These are phyloP conservation scores for Schlechtendalia chinensis DNA, from an alignment of 1,140 invertebrate genomes.

Conservation along the genomic window DNA sequence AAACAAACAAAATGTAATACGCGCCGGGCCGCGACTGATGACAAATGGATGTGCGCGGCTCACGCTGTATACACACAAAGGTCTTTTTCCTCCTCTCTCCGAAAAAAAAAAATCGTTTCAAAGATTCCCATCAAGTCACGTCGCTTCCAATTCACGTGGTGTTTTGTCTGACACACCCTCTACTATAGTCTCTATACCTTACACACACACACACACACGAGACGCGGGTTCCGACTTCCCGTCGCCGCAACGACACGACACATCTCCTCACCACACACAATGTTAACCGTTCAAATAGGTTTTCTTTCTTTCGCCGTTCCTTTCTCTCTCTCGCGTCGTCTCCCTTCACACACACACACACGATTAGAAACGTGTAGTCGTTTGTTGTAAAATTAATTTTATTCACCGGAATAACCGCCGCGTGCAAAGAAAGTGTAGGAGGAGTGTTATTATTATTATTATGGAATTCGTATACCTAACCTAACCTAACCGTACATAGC, in stretches of 20 bases:
- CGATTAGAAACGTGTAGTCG: too few relatives aligned
- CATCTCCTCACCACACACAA: too few relatives aligned
- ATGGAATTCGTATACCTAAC: not conserved
- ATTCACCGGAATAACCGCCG: not conserved
- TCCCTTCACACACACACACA: not conserved
- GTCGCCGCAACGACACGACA: slow-evolving; percentile 1
- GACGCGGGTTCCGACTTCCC: slow-evolving; percentile 29
- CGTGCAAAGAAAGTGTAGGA: slow-evolving; percentile 21
- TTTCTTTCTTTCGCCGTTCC: not conserved
- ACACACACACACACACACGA: not conserved
- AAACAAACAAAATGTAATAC: too few relatives aligned
- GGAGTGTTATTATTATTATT: not conserved
- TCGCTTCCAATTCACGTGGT: slow-evolving; percentile 23
- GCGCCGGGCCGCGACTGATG: too few relatives aligned
- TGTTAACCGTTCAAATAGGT: not conserved
- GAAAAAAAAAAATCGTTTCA: slow-evolving; percentile 11
- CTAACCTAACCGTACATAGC: not conserved
- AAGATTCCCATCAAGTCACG: slow-evolving; percentile 41
- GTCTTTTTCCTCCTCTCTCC: not conserved
- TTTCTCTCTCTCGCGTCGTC: not conserved
- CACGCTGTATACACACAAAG: not conserved
- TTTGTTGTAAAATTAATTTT: not conserved
- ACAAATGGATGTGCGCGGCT: not conserved
- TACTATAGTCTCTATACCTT: not conserved
- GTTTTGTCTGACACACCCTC: slow-evolving; percentile 40